Conservation (phyloP, 2,113 vertebrate genomes). For the Glaucidium brasilianum region DNA sequence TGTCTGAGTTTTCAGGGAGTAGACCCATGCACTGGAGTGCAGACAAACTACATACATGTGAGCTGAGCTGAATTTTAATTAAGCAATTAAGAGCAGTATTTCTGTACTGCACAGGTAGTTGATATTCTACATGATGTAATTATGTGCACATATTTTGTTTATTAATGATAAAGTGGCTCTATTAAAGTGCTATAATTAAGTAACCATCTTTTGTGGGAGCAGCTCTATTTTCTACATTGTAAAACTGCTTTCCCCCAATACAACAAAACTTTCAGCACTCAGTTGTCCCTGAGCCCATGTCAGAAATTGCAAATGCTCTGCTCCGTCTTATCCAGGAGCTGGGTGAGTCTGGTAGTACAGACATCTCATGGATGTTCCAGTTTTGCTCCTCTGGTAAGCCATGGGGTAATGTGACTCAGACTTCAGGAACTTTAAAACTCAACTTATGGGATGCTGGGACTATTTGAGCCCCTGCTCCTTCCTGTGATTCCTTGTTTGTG, state of each 20-base stretch:
- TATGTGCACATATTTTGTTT: not conserved
- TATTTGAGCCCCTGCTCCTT: not conserved
- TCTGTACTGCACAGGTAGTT: not conserved
- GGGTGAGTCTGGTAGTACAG: not conserved
- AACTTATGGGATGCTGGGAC: not conserved
- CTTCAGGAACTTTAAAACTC: not conserved
- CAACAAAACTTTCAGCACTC: not conserved
- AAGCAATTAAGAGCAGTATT: not conserved
- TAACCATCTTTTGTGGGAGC: not conserved
- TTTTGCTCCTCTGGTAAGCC: not conserved
- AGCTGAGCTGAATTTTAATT: not conserved
- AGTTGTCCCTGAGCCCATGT: not conserved
- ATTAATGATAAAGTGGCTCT: not conserved
- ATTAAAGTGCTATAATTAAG: not conserved
- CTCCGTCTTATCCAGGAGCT: not conserved
- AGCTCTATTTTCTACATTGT: not conserved
- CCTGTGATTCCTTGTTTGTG: not conserved
- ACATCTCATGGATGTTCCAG: not conserved
- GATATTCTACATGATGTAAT: not conserved
- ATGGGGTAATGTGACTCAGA: not conserved
- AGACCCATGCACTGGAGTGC: not conserved
- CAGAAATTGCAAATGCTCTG: not conserved
- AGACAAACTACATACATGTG: not conserved
- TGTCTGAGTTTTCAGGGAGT: not conserved
- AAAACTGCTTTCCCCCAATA: not conserved